Conservation (phyloP, 2,888 invertebrate species). For the Rhorus exstirpatorius region DNA sequence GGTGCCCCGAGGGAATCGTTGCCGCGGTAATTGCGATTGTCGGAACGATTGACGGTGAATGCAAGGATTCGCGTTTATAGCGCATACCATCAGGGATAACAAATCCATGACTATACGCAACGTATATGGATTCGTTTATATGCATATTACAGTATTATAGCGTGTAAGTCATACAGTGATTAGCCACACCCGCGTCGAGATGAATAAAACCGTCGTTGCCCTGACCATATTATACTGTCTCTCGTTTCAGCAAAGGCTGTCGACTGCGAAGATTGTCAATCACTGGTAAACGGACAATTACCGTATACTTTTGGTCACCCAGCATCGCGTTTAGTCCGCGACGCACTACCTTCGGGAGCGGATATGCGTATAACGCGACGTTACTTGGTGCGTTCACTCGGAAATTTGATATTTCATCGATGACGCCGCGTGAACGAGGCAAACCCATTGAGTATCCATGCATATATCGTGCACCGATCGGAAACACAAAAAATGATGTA, state of each 20-base stretch:
- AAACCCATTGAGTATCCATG: background rate
- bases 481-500: too few species aligned
- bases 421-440: constrained; percentile 13
- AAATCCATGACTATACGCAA: background rate
- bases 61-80: constrained; percentile 1
- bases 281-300: background rate
- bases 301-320: background rate
- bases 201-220: background rate
- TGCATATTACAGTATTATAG: background rate
- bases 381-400: constrained; percentile 46
- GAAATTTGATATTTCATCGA: constrained; percentile 56
- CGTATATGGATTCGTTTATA: background rate
- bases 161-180: background rate
- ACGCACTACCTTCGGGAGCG: constrained; percentile 41
- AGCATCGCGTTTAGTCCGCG: constrained; percentile 8
- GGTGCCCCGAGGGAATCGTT: constrained; percentile 83
- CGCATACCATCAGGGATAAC: background rate
- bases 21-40: constrained; percentile 84
- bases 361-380: background rate
- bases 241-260: background rate
- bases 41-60: constrained; percentile 78
- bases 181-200: background rate
- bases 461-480: too few species aligned
- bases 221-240: too few species aligned
- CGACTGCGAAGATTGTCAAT: background rate